phyloP scores from a whole-genome alignment of 2,113 vertebrate species.

The Phaetusa simplex region DNA sequence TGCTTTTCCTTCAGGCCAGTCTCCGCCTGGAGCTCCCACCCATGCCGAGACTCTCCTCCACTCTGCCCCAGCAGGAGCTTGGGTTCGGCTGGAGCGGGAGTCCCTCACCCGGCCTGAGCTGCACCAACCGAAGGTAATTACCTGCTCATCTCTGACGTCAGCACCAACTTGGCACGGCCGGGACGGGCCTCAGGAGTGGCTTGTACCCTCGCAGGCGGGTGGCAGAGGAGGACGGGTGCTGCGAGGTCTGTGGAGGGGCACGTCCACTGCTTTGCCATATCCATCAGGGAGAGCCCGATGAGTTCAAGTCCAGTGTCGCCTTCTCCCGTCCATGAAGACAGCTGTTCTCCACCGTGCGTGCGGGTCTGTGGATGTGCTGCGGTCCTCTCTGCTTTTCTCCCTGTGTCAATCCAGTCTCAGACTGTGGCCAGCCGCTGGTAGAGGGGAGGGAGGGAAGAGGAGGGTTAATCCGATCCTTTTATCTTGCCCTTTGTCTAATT shows the following conservation, averaged over 20 bases:
- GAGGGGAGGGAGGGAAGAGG: neutral
- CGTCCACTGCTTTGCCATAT: neutral
- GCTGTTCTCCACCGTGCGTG: rapidly evolving
- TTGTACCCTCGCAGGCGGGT: neutral
- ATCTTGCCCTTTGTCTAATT: conserved; percentile 74
- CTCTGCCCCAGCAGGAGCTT: neutral
- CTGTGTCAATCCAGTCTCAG: neutral
- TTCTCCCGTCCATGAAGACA: neutral
- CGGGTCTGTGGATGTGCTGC: neutral
- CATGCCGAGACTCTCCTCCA: rapidly evolving
- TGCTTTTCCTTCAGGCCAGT: neutral
- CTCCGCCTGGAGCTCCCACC: neutral
- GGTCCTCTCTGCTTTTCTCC: neutral
- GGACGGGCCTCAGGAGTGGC: neutral
- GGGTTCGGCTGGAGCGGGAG: neutral
- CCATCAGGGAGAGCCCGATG: neutral
- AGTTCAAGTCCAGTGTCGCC: neutral
- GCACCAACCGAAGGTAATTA: rapidly evolving
- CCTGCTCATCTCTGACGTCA: neutral
- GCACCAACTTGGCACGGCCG: neutral
- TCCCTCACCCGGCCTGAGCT: neutral
- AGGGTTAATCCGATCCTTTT: conserved; percentile 64
- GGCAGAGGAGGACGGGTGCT: neutral
- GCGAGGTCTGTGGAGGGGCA: neutral
- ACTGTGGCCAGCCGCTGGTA: neutral